Evolutionary conservation across 1,140 invertebrate species (phyloP).

Genomic region (Tetragonula clypearis): DNA sequence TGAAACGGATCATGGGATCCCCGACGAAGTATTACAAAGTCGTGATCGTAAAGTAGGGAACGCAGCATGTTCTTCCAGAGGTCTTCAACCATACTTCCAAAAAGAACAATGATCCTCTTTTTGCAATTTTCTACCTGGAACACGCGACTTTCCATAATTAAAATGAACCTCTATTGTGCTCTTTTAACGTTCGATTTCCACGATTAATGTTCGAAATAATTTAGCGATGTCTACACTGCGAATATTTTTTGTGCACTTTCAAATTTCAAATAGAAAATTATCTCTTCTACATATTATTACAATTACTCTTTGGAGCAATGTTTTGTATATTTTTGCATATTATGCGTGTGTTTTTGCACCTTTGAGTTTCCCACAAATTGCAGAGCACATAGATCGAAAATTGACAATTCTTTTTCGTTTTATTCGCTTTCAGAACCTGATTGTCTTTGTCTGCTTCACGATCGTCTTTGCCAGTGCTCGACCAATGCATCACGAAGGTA

Average conservation of each 20-base stretch:
- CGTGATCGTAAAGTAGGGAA: conserved; percentile 56
- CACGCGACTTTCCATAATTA: conserved; percentile 6
- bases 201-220: conserved; percentile 48
- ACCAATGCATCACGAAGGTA: neutral
- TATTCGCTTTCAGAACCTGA: conserved; percentile 42
- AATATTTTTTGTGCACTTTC: too few relatives aligned
- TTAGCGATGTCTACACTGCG: neutral
- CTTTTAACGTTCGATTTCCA: neutral
- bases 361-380: too few relatives aligned
- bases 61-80: conserved; percentile 50
- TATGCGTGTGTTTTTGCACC: too few relatives aligned
- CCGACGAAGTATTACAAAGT: conserved; percentile 59
- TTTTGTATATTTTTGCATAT: too few relatives aligned
- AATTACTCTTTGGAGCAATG: too few relatives aligned
- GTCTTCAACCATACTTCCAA: conserved; percentile 40
- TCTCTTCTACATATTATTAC: too few relatives aligned
- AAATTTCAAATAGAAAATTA: too few relatives aligned
- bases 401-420: neutral
- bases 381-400: neutral
- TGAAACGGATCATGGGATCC: conserved; percentile 51
- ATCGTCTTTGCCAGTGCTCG: neutral
- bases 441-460: conserved; percentile 31
- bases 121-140: conserved; percentile 40
- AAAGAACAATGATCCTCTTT: conserved; percentile 47
- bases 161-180: conserved; percentile 45